Conservation (phyloP, 2,888 invertebrate species). For the Balanococcus diminutus region DNA sequence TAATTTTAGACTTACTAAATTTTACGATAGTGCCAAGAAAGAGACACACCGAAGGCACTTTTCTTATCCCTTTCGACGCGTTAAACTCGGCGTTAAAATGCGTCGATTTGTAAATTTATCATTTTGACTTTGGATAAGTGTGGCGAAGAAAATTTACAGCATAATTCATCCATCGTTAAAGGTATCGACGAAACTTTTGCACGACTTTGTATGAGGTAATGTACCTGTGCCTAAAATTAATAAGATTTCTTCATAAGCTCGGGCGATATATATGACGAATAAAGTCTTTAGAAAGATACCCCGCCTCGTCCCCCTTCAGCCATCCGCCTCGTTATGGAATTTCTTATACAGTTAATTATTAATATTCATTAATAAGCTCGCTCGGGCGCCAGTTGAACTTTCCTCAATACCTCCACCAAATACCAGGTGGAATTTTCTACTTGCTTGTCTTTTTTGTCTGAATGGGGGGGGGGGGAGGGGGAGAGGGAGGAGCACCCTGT, state of each 20-base stretch:
- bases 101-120: background rate
- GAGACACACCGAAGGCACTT: too few species aligned
- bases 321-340: background rate
- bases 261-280: background rate
- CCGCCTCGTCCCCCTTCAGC: background rate
- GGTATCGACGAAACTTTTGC: background rate
- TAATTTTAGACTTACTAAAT: too few species aligned
- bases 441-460: background rate
- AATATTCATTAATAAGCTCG: slow-evolving; percentile 33
- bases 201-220: background rate
- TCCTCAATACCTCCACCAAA: background rate
- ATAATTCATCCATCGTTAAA: background rate
- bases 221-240: background rate
- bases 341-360: slow-evolving; percentile 10
- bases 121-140: background rate
- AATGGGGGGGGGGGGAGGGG: too few species aligned
- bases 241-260: background rate
- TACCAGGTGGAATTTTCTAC: background rate
- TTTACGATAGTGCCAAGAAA: too few species aligned
- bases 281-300: background rate
- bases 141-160: background rate
- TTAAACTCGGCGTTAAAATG: background rate
- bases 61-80: background rate
- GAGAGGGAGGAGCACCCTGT: background rate
- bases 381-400: background rate